Conservation (phyloP, 2,113 vertebrate species). For the Perccottus glenii region DNA sequence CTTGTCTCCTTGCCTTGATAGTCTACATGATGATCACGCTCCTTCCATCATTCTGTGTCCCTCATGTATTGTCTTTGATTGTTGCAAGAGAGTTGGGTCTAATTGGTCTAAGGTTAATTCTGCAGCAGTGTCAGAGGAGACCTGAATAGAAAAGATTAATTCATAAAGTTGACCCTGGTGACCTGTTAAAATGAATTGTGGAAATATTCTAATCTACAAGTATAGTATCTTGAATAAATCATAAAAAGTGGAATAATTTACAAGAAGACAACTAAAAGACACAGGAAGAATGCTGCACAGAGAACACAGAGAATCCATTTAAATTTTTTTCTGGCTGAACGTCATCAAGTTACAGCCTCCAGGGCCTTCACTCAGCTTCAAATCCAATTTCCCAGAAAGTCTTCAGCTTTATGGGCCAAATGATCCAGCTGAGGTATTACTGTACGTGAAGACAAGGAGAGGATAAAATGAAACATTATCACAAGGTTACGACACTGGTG, state of each 20-base stretch:
- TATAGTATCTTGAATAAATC: slow-evolving; percentile 57
- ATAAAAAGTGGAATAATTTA: slow-evolving; percentile 15
- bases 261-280: slow-evolving; percentile 4
- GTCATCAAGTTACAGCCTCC: slow-evolving; percentile 50
- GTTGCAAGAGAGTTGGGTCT: not conserved
- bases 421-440: slow-evolving; percentile 68
- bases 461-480: slow-evolving; percentile 75
- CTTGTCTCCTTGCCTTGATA: slow-evolving; percentile 5
- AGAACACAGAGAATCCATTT: slow-evolving; percentile 25
- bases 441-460: slow-evolving; percentile 60
- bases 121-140: slow-evolving; percentile 27
- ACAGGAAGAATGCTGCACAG: slow-evolving; percentile 26
- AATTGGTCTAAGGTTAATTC: slow-evolving; percentile 8
- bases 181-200: slow-evolving; percentile 11
- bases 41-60: slow-evolving; percentile 2
- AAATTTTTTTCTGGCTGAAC: slow-evolving; percentile 20
- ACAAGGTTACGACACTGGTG: slow-evolving; percentile 54
- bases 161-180: slow-evolving; percentile 48
- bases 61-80: not conserved
- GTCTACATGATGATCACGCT: slow-evolving; percentile 22
- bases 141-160: slow-evolving; percentile 33
- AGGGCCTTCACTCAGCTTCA: slow-evolving; percentile 61
- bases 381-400: slow-evolving; percentile 76
- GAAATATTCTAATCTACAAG: slow-evolving; percentile 36
- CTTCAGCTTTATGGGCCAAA: slow-evolving; percentile 73